These are phyloP conservation scores for Macropis europaea DNA, from an alignment of 2,888 invertebrate genomes.

Conservation along the genomic window DNA sequence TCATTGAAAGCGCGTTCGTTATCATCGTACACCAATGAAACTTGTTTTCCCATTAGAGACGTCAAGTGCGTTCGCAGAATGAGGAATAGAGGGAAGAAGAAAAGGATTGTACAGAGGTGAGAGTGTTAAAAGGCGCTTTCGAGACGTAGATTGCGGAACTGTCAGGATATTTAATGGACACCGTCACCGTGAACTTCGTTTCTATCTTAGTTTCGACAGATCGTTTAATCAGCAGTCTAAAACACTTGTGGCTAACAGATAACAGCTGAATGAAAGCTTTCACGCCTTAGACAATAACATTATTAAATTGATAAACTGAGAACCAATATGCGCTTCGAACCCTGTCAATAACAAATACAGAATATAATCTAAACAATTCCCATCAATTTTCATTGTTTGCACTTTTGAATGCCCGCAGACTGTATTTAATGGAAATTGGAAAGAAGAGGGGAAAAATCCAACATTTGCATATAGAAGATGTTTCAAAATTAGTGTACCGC, in stretches of 20 bases:
- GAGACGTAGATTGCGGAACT: not conserved
- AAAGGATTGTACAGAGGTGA: conserved; percentile 4
- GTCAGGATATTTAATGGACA: conserved; percentile 16
- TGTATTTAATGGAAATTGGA: too few relatives aligned
- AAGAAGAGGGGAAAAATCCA: too few relatives aligned
- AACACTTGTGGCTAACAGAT: not conserved
- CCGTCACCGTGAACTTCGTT: not conserved
- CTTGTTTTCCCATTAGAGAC: not conserved
- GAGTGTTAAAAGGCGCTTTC: conserved; percentile 28
- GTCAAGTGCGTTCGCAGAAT: conserved; percentile 1
- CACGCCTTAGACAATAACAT: not conserved
- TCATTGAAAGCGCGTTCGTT: conserved; percentile 16
- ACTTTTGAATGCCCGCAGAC: too few relatives aligned
- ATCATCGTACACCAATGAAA: conserved; percentile 3
- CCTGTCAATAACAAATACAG: too few relatives aligned
- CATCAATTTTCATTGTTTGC: too few relatives aligned
- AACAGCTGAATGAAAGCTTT: not conserved
- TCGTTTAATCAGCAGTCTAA: conserved; percentile 1
- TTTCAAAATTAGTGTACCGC: too few relatives aligned
- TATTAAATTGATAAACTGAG: not conserved
- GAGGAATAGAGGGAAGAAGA: conserved; percentile 4
- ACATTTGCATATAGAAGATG: too few relatives aligned
- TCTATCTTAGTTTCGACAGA: not conserved
- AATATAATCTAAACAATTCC: too few relatives aligned
- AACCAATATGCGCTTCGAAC: too few relatives aligned